Evolutionary conservation across 2,797 vertebrate genomes (phyloP), one percentile per base, ranked within the genome.

Genomic region (Geranospiza caerulescens): DNA sequence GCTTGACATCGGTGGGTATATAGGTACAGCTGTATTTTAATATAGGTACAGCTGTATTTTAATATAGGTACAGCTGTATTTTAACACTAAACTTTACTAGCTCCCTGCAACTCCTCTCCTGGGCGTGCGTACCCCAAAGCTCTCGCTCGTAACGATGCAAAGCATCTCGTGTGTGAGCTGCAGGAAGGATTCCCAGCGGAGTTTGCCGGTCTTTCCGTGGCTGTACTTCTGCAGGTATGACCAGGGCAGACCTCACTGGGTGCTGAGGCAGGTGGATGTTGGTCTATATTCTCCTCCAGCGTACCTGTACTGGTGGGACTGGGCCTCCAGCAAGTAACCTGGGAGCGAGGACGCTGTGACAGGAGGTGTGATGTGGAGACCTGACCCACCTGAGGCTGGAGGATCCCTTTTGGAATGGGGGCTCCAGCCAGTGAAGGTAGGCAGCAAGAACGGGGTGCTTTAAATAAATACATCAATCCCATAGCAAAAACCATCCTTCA

Each of bases 101-200:
- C 13, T 80, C 40, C 11, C 15, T 14, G 34, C 5, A 12, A 12
- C 40, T 48, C 16, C 27, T 78, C 52, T 58, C 53, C 22, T 15
- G 29, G 55, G 18, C 14, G 5, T 15, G n/a, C 0, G 1, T 10
- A 12, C 7, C 36, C 40, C 64, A 23, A 21, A 62, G 31, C 8
- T 59, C n/a, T 56, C 1, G 1, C 4, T 52, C 10, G 17, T n/a
- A 48, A 45, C 0, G 0, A 15, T 27, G 23, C 4, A 9, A 55
- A 79, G 42, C 19, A 34, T 9, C 56, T 79, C 0, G 0, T 31
- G 7, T 6, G 7, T 0, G 10, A 71, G 50, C 27, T 20, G 13
- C 11, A 18, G 34, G 11, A 62, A 36, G 44, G 68, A 12, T 64
- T 76, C 18, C 22, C 22, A 19, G 21, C 2, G 5, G n/a, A 20